Evolutionary conservation across 2,113 vertebrate genomes (phyloP), one percentile per base, ranked within the genome.

Genomic region (Anarhynchus alexandrinus): DNA sequence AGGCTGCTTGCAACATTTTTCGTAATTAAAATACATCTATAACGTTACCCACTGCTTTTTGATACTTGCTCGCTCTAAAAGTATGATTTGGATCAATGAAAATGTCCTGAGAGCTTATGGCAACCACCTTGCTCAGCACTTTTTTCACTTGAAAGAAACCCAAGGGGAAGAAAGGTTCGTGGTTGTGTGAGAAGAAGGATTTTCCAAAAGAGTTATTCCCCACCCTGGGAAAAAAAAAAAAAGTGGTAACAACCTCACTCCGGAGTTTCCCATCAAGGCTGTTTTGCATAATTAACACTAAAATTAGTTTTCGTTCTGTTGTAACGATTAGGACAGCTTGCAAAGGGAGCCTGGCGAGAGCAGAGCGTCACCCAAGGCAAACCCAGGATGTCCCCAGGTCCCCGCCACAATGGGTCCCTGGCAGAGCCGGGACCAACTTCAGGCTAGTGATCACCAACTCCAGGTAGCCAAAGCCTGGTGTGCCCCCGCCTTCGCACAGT

Each of bases 41-140:
- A 88, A 67, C 5, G 4, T 72, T 86, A 93, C 43, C 14, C 10
- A 2, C 23, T 45, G 89, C 73, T 82, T 82, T 83, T 88, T 79
- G 91, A 77, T 80, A 64, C n/a, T 82, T 45, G 79, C 62, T 91
- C 62, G 87, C 73, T 71, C 76, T n/a, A 18, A 23, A 61, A 66
- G 55, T 76, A 57, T 42, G 78, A 77, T 90, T 69, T 90, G 93
- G 93, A 95, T 95, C 95, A 94, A 96, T 95, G 96, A 87, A 91
- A 96, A 94, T 65, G 57, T 94, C 95, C 83, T 87, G 45, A 62
- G 84, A 95, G 87, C 81, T 95, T 55, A 61, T 6, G 51, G 67
- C 57, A 95, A 89, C 81, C 89, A 45, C 87, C 81, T 91, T 51
- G 20, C 91, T 95, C 89, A 94, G 93, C 91, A 43, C 15, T 90